Base-by-base conservation (phyloP, 2,797 vertebrate genomes). In the Acropternis orthonyx region DNA sequence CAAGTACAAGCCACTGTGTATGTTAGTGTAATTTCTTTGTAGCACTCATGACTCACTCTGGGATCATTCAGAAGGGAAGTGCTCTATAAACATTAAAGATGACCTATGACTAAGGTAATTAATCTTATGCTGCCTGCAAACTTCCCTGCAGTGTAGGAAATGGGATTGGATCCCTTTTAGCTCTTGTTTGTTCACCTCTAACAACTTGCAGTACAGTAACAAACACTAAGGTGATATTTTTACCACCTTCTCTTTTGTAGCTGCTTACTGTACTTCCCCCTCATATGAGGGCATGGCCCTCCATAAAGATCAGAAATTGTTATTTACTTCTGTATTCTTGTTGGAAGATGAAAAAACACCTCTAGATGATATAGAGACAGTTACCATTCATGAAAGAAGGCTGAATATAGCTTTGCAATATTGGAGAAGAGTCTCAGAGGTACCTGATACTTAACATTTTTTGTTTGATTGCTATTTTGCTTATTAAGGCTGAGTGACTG, bases 51-150 rank as follows among this genome's bases (percentile, higher is more conserved):
- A 81, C 71, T 91, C 48, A 22, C 43, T 92, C 65, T 75, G 48
- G 79, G 88, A 78, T 93, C 66, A 58, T 61, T 93, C 72, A 84
- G 21, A 49, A 59, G 61, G 43, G 81, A 91, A 95, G 51, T 91
- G 76, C 44, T 94, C 76, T 82, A 62, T 69, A 74, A 94, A 90
- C 82, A 84, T 86, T 79, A 68, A 77, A 91, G 91, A 89, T 83
- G 80, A 90, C 81, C 88, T 91, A 8, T 79, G 74, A 68, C 63
- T 74, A 44, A n/a, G 79, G 56, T 17, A 66, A 78, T 91, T 89
- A 85, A 89, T 91, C 86, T 90, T 90, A 21, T 21, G 24, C 34
- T 83, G 69, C 67, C 83, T 76, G 58, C 46, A 72, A 56, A 72
- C 59, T 73, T 89, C 36, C 59, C 85, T 90, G 52, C 44, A 43